Evolutionary conservation across 2,888 invertebrate genomes (phyloP).

Genomic region (Cerastis leucographa): DNA sequence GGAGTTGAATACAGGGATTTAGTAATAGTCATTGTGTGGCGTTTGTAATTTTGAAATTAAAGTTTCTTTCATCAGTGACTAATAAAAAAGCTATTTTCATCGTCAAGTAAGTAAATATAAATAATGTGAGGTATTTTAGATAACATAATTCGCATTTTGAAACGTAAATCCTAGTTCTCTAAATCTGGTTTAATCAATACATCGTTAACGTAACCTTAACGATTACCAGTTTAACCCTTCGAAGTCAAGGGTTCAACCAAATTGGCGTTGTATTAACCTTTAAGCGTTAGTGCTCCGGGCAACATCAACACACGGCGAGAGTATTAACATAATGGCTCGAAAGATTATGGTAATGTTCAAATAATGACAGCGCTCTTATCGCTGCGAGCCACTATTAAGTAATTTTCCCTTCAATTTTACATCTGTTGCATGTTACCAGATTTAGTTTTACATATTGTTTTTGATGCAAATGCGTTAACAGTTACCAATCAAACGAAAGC

Average conservation of each 20-base stretch:
- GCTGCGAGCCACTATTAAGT: slow-evolving; percentile 48
- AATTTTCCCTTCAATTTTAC: slow-evolving; percentile 49
- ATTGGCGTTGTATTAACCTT: slow-evolving; percentile 43
- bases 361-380: slow-evolving; percentile 55
- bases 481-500: neutral
- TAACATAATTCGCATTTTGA: neutral
- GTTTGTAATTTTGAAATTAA: slow-evolving; percentile 6
- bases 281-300: slow-evolving; percentile 35
- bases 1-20: neutral
- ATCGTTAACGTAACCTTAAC: slow-evolving; percentile 29
- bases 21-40: slow-evolving; percentile 1
- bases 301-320: slow-evolving; percentile 52
- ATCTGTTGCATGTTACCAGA: slow-evolving; percentile 41
- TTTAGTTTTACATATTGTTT: slow-evolving; percentile 19
- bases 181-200: slow-evolving; percentile 40
- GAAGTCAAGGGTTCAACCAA: slow-evolving; percentile 32
- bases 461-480: slow-evolving; percentile 4
- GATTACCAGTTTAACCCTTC: slow-evolving; percentile 30
- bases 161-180: neutral
- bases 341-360: slow-evolving; percentile 62
- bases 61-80: neutral
- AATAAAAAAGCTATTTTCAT: neutral
- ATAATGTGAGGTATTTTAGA: neutral
- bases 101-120: neutral
- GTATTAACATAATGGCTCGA: slow-evolving; percentile 57